phyloP scores from a whole-genome alignment of 2,888 invertebrate species.

The Zele albiditarsus region DNA sequence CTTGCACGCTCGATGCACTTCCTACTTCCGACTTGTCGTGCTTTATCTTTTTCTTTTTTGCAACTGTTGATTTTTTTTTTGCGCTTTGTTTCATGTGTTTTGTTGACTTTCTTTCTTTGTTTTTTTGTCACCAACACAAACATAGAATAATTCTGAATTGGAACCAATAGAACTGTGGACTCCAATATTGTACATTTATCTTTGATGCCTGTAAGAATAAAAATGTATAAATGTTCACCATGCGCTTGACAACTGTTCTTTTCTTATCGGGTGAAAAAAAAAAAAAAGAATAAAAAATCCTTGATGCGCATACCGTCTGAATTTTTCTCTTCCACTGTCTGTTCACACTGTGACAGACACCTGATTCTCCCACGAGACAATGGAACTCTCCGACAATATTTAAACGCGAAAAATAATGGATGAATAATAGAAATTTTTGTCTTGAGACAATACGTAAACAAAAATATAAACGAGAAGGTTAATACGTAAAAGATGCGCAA shows the following conservation, averaged over 20 bases:
- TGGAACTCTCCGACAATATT: background rate
- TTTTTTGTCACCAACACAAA: background rate
- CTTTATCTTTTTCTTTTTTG: background rate
- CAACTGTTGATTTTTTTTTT: background rate
- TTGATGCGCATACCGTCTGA: background rate
- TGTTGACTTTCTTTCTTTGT: background rate
- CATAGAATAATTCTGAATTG: background rate
- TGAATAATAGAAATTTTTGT: background rate
- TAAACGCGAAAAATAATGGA: background rate
- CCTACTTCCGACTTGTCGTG: constrained; percentile 1
- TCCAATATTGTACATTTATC: background rate
- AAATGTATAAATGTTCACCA: background rate
- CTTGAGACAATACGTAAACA: background rate
- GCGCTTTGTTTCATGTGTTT: background rate
- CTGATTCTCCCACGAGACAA: background rate
- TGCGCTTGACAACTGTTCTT: background rate
- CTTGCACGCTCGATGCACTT: background rate
- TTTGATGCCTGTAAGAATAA: background rate
- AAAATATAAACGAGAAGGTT: too few species aligned
- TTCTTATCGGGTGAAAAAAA: background rate
- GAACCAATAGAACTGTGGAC: background rate
- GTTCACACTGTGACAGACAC: background rate
- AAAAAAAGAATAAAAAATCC: background rate
- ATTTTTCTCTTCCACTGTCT: background rate
- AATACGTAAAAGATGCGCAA: background rate